Conservation (phyloP, 1,140 invertebrate genomes). For the Macrobrachium rosenbergii region DNA sequence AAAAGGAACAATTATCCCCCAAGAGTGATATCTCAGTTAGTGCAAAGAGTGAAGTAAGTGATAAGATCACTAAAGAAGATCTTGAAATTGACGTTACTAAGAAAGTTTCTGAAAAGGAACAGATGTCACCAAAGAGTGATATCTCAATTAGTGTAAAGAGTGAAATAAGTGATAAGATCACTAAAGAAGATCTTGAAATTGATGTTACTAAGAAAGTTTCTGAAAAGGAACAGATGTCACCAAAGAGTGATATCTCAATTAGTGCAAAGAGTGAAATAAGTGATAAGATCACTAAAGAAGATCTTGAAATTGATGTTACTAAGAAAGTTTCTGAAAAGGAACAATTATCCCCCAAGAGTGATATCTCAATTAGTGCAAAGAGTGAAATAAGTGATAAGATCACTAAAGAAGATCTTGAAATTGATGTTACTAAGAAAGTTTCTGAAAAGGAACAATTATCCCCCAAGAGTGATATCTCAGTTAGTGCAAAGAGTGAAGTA, state of each 20-base stretch:
- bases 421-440: conserved; percentile 12
- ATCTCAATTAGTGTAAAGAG: conserved; percentile 46
- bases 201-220: conserved; percentile 17
- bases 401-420: background rate
- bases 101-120: conserved; percentile 16
- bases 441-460: conserved; percentile 22
- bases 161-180: conserved; percentile 16
- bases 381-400: conserved; percentile 36
- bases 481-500: conserved; percentile 27
- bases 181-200: background rate
- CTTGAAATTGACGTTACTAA: background rate
- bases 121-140: conserved; percentile 40
- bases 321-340: conserved; percentile 39
- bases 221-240: conserved; percentile 12
- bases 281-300: background rate
- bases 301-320: background rate
- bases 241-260: conserved; percentile 38
- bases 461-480: conserved; percentile 51
- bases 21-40: conserved; percentile 48
- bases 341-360: conserved; percentile 52
- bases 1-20: conserved; percentile 62
- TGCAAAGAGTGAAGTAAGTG: conserved; percentile 63
- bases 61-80: conserved; percentile 20
- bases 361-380: conserved; percentile 47
- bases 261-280: conserved; percentile 40